Evolutionary conservation across 2,797 vertebrate genomes (phyloP), one percentile per base, ranked within the genome.

Genomic region (Typhlichthys subterraneus): DNA sequence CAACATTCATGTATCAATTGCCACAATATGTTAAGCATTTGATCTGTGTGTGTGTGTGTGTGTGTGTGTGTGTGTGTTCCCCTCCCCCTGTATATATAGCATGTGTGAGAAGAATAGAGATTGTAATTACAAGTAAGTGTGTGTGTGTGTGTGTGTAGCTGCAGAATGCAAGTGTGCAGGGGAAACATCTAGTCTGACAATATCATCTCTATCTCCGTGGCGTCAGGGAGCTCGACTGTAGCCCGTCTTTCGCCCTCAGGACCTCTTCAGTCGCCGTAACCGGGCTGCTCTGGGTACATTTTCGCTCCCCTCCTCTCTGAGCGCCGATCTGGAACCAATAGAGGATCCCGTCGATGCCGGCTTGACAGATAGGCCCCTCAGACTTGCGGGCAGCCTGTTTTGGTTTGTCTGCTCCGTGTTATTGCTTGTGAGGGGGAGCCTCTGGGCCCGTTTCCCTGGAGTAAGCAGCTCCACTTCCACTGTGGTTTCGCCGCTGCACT

Each of bases 391-490:
- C 79, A 85, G 88, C 85, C 89, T 77, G 61, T 84, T 92, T 84
- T 90, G 91, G 82, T 87, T 88, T 80, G 85, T 87, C 90, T 92
- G 90, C 76, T 80, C 83, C 69, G 86, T 88, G 89, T 85, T 89
- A 86, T 75, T 93, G 89, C 88, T 87, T 79, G 79, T 75, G 68
- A 83, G 82, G 85, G 86, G 85, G 87, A 89, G 88, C 81, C 61
- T 79, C 75, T 81, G 90, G 84, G 90, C 86, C 38, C 66, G 83
- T 91, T 85, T 91, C 87, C 88, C 90, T 88, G 83, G 88, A 92
- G 93, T 88, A 88, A 89, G 86, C 69, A 90, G 90, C 82, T 92
- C 88, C 81, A 91, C 91, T 89, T 90, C 91, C 90, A 90, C 73
- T 61, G 61, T 69, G 85, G 76, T 85, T 92, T 93, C 85, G 82